Evolutionary conservation across 2,888 invertebrate genomes (phyloP).

Genomic region (Epirrhoe alternata): DNA sequence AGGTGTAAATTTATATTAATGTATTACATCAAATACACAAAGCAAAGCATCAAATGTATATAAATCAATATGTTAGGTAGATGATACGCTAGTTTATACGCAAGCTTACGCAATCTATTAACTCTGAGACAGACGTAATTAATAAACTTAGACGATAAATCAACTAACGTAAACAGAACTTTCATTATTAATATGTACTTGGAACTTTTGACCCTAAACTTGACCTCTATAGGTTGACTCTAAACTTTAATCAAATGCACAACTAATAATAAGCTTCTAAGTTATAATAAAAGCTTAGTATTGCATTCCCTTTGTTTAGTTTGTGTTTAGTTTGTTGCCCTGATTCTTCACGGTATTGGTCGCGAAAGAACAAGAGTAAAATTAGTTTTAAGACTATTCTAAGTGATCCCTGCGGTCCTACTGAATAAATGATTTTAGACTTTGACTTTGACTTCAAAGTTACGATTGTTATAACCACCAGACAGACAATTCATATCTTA

Average conservation of each 20-base stretch:
- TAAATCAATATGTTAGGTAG: conserved; percentile 23
- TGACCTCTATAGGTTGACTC: conserved; percentile 8
- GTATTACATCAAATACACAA: neutral
- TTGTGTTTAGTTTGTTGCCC: too few relatives aligned
- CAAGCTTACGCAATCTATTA: conserved; percentile 32
- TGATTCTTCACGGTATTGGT: too few relatives aligned
- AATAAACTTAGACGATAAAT: conserved; percentile 52
- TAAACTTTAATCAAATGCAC: neutral
- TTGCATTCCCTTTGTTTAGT: too few relatives aligned
- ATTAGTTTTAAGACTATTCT: too few relatives aligned
- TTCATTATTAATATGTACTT: conserved; percentile 28
- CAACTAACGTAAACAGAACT: conserved; percentile 42
- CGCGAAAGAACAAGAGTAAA: too few relatives aligned
- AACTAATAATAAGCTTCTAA: neutral
- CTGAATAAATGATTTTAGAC: too few relatives aligned
- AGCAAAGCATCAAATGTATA: neutral
- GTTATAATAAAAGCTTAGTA: neutral
- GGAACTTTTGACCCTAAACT: conserved; percentile 20
- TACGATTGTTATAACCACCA: neutral
- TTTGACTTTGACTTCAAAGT: too few relatives aligned
- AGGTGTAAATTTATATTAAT: neutral
- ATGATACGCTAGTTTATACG: conserved; percentile 21
- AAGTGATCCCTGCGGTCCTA: too few relatives aligned
- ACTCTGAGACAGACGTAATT: conserved; percentile 42
- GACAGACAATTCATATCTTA: neutral